phyloP scores from a whole-genome alignment of 2,797 vertebrate species.

The Brachyrhaphis roseni region DNA sequence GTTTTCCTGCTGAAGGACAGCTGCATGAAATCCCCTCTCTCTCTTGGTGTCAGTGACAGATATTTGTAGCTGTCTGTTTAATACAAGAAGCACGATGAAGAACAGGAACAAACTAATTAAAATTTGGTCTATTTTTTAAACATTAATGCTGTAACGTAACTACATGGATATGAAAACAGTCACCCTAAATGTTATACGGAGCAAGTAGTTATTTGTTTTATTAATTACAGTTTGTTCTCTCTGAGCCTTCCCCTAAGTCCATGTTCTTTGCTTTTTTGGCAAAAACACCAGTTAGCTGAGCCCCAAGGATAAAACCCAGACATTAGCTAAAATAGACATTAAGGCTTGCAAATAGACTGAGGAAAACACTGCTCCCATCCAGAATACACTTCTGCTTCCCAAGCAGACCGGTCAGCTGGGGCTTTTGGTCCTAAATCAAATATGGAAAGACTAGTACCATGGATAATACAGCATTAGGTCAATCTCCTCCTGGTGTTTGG shows the following conservation, averaged over 20 bases:
- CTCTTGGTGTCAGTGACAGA: not conserved
- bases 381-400: slow-evolving; percentile 70
- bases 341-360: slow-evolving; percentile 62
- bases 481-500: slow-evolving; percentile 60
- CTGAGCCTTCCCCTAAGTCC: slow-evolving; percentile 42
- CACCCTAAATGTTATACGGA: not conserved
- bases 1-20: too few species aligned
- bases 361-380: slow-evolving; percentile 64
- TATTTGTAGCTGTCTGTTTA: not conserved
- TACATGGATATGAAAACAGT: not conserved
- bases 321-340: slow-evolving; percentile 78
- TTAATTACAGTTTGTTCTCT: slow-evolving; percentile 42
- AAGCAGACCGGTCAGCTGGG: slow-evolving; percentile 67
- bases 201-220: slow-evolving; percentile 30
- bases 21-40: not conserved
- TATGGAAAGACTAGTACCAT: slow-evolving; percentile 57
- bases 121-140: not conserved
- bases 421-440: slow-evolving; percentile 71
- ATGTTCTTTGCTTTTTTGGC: slow-evolving; percentile 70
- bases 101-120: not conserved
- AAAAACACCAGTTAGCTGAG: slow-evolving; percentile 57
- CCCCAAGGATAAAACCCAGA: slow-evolving; percentile 73
- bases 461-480: slow-evolving; percentile 63
- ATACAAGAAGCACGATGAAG: not conserved
- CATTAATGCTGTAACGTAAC: not conserved